A percentile compares a stretch with the other conserved stretches of the same genome.
phyloP scores from a whole-genome alignment of 2,888 invertebrate genomes.

The Bellardia pandia region DNA sequence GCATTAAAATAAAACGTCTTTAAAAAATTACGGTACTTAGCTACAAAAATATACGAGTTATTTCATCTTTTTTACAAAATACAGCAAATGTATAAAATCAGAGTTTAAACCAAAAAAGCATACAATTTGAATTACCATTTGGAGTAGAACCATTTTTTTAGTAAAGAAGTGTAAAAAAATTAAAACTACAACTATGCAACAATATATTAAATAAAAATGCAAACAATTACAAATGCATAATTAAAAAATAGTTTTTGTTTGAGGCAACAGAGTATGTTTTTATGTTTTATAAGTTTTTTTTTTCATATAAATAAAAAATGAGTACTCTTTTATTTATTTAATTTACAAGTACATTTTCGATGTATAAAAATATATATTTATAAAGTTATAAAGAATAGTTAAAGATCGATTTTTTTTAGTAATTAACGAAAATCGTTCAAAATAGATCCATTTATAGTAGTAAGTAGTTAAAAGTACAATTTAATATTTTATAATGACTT shows the following conservation, averaged over 20 bases:
- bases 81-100: constrained; percentile 19
- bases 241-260: constrained; percentile 19
- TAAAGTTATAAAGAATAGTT: constrained; percentile 30
- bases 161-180: constrained; percentile 26
- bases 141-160: constrained; percentile 43
- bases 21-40: constrained; percentile 7
- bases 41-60: neutral
- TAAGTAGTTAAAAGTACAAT: constrained; percentile 40
- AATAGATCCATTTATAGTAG: constrained; percentile 32
- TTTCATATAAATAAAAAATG: constrained; percentile 41
- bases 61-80: constrained; percentile 44
- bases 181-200: constrained; percentile 65
- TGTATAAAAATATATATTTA: constrained; percentile 70
- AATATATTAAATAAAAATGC: constrained; percentile 57
- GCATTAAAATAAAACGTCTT: constrained; percentile 18
- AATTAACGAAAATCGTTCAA: constrained; percentile 46
- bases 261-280: constrained; percentile 6
- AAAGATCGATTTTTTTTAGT: constrained; percentile 13
- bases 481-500: constrained; percentile 46
- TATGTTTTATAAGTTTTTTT: neutral
- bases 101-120: neutral
- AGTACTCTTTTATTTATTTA: constrained; percentile 44
- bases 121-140: constrained; percentile 41
- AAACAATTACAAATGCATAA: constrained; percentile 59
- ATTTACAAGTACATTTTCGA: constrained; percentile 68